A percentile compares a stretch with the other conserved stretches of the same genome.
These are phyloP conservation scores for Drosophila flavopinicola DNA, from an alignment of 2,888 invertebrate genomes.

Conservation along the genomic window DNA sequence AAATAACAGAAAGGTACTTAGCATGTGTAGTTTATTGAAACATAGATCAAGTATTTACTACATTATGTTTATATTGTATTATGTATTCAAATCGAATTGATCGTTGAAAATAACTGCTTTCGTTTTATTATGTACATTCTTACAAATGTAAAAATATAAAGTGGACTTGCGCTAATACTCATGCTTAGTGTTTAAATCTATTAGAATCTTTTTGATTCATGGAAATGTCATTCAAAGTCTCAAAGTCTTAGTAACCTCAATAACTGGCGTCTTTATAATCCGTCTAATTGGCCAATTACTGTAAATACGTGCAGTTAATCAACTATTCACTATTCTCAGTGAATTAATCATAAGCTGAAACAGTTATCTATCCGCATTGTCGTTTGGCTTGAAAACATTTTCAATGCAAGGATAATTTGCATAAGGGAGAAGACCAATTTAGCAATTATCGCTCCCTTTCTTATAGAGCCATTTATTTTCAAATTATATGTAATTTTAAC, in stretches of 20 bases:
- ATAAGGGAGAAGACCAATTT: not conserved
- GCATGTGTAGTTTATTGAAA: no score
- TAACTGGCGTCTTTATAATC: not conserved
- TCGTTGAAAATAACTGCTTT: no score
- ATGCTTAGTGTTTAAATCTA: no score
- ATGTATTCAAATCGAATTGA: no score
- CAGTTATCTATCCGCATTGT: not conserved
- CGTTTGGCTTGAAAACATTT: not conserved
- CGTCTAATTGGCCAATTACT: slow-evolving; percentile 16
- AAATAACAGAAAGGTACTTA: no score
- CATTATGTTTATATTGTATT: no score
- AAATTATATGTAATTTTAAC: not conserved
- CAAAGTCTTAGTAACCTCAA: not conserved
- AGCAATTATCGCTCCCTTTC: not conserved
- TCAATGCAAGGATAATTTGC: slow-evolving; percentile 1
- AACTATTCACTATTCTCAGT: not conserved
- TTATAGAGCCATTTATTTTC: not conserved
- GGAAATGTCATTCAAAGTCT: not conserved
- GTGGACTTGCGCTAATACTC: no score
- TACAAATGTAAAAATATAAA: no score
- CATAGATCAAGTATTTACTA: no score
- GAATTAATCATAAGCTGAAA: slow-evolving; percentile 1
- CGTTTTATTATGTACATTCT: no score
- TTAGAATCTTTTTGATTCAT: not conserved
- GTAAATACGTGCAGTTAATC: not conserved